Conservation (phyloP, 2,888 invertebrate genomes). For the Therioaphis trifolii region DNA sequence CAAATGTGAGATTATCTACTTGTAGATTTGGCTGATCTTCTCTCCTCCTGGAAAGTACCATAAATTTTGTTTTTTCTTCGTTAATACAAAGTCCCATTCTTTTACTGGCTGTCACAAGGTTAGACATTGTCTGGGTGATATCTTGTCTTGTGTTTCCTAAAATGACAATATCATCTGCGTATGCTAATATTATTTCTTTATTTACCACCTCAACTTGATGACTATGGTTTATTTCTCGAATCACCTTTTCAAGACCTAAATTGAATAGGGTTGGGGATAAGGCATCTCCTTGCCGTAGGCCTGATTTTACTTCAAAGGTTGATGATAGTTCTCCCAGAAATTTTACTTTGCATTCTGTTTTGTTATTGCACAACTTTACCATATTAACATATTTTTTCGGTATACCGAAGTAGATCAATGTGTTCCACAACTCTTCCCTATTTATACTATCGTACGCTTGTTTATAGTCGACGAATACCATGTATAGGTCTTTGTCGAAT, state of each 20-base stretch:
- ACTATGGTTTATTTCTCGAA: background rate
- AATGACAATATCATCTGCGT: too few relatives aligned
- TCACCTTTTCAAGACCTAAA: conserved; percentile 2
- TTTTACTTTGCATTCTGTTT: conserved; percentile 6
- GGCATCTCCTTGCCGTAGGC: conserved; percentile 13
- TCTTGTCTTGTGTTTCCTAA: too few relatives aligned
- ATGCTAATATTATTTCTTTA: too few relatives aligned
- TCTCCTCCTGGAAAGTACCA: too few relatives aligned
- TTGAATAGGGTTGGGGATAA: conserved; percentile 9
- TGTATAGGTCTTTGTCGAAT: background rate
- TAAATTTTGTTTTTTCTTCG: too few relatives aligned
- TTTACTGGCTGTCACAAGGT: too few relatives aligned
- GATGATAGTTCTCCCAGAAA: conserved; percentile 20
- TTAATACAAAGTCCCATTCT: too few relatives aligned
- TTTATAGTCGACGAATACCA: conserved; percentile 14
- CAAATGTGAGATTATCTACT: too few relatives aligned
- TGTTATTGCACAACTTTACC: conserved; percentile 22
- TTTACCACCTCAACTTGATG: too few relatives aligned
- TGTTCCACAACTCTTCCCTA: conserved; percentile 26
- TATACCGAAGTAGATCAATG: background rate
- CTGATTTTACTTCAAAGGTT: conserved; percentile 13
- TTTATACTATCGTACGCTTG: conserved; percentile 28
- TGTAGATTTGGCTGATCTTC: too few relatives aligned
- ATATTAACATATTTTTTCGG: conserved; percentile 28
- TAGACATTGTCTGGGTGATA: too few relatives aligned